Percentiles rank a stretch among this genome's conserved stretches.
phyloP scores from a whole-genome alignment of 2,888 invertebrate species.

The Macrosoma leucophasiata region DNA sequence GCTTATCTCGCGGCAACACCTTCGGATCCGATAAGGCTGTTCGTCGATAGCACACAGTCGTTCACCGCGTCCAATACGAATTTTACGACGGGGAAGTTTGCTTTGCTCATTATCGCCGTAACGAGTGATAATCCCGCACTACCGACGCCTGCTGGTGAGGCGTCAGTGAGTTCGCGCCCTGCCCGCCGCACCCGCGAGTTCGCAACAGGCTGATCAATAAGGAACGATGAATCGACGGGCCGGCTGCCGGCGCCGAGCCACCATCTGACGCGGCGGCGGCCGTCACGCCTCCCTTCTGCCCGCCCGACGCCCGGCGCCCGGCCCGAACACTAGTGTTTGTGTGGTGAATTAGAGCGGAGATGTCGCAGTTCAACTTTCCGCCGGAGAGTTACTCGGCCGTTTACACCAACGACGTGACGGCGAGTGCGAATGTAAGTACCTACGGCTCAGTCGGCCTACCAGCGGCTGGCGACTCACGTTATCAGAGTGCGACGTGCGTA shows the following conservation, averaged over 20 bases:
- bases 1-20: conserved; percentile 41
- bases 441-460: conserved; percentile 32
- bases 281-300: conserved; percentile 14
- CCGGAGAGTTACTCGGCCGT: conserved; percentile 65
- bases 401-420: conserved; percentile 46
- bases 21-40: conserved; percentile 52
- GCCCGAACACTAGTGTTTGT: conserved; percentile 29
- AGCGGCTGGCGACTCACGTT: conserved; percentile 40
- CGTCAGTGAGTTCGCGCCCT: conserved; percentile 37
- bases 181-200: conserved; percentile 30
- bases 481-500: conserved; percentile 43
- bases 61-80: conserved; percentile 38
- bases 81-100: conserved; percentile 50
- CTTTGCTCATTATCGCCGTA: conserved; percentile 54
- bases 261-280: conserved; percentile 29
- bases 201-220: conserved; percentile 42
- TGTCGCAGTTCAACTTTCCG: conserved; percentile 60
- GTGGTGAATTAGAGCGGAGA: conserved; percentile 38
- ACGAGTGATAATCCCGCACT: conserved; percentile 51
- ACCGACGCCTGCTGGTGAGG: conserved; percentile 37
- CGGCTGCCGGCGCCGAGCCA: conserved; percentile 32
- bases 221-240: conserved; percentile 45
- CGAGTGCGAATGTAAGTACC: conserved; percentile 60
- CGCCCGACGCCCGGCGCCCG: conserved; percentile 10
- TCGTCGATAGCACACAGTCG: conserved; percentile 43